A percentile compares a stretch with the other conserved stretches of the same genome.
phyloP scores from a whole-genome alignment of 2,888 invertebrate species.

The Arge pagana region DNA sequence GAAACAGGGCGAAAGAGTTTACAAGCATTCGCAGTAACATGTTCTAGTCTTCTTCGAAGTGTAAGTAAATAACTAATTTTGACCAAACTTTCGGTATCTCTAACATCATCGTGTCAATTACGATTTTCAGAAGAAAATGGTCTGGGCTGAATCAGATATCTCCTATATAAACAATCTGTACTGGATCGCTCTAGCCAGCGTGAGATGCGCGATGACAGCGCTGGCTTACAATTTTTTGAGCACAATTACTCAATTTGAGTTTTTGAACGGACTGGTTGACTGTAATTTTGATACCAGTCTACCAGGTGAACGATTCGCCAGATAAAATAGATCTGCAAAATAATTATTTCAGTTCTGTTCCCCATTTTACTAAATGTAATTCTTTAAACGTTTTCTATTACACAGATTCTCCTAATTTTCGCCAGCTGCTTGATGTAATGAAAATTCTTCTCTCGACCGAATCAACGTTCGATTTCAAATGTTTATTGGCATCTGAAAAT shows the following conservation, averaged over 20 bases:
- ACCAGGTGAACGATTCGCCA: conserved; percentile 35
- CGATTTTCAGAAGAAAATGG: conserved; percentile 42
- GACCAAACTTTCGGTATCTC: conserved; percentile 3
- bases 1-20: conserved; percentile 47
- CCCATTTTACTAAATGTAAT: conserved; percentile 1
- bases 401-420: conserved; percentile 58
- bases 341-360: too few species aligned
- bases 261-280: conserved; percentile 59
- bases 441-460: conserved; percentile 65
- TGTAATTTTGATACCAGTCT: conserved; percentile 43
- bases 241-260: conserved; percentile 66
- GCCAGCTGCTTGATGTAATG: conserved; percentile 59
- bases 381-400: conserved; percentile 63
- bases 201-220: conserved; percentile 66
- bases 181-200: conserved; percentile 64
- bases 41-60: conserved; percentile 44
- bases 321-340: too few species aligned
- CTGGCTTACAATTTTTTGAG: conserved; percentile 68
- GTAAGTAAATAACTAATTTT: conserved; percentile 32
- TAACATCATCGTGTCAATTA: conserved; percentile 12
- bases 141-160: conserved; percentile 55
- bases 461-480: conserved; percentile 61
- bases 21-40: conserved; percentile 52
- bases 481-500: conserved; percentile 59
- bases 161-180: conserved; percentile 61